Evolutionary conservation across 2,888 invertebrate species (phyloP), one percentile per base, ranked within the genome.

Genomic region (Andrena marginata): DNA sequence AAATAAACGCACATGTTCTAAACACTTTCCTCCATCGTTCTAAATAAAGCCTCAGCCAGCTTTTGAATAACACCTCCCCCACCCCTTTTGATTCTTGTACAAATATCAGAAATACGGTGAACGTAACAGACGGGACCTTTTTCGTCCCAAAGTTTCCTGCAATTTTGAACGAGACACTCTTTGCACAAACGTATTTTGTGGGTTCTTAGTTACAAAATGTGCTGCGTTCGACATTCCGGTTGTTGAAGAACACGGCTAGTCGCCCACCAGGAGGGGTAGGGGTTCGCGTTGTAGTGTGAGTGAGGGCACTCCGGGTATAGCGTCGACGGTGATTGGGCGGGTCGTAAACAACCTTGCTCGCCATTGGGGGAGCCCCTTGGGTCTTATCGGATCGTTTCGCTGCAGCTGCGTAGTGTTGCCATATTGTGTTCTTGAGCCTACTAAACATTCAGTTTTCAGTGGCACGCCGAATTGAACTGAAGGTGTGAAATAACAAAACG

Each of bases 341-440:
- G 33, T 16, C 29, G 5, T 26, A 33, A 49, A 51, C 26, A 42
- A 56, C 16, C 31, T 42, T 16, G 29, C 23, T 20, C 35, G n/a
- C 0, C 16, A 74, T 81, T 81, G 82, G 81, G 1, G 0, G 13
- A 65, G 13, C 0, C 1, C 0, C 60, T 2, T 81, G 65, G 65
- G 82, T 75, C 82, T 82, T 70, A 70, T 70, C 82, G 23, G 33
- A 33, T 51, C 56, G 48, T n/a, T 65, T 29, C 35, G 60, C 35
- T 65, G 35, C 13, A 20, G 26, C 35, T n/a, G 5, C 33, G 26
- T 54, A 35, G 63, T 29, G 81, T 70, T 68, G 77, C 68, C 68
- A 33, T 10, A 2, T 49, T 29, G 29, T 49, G 49, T n/a, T 49
- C 49, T 29, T 64, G 49, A 51, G 26, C 26, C 76, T 56, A 8